A percentile compares a stretch with the other conserved stretches of the same genome.
These are phyloP conservation scores for Spatula clypeata DNA, from an alignment of 2,797 vertebrate genomes.

Conservation along the genomic window DNA sequence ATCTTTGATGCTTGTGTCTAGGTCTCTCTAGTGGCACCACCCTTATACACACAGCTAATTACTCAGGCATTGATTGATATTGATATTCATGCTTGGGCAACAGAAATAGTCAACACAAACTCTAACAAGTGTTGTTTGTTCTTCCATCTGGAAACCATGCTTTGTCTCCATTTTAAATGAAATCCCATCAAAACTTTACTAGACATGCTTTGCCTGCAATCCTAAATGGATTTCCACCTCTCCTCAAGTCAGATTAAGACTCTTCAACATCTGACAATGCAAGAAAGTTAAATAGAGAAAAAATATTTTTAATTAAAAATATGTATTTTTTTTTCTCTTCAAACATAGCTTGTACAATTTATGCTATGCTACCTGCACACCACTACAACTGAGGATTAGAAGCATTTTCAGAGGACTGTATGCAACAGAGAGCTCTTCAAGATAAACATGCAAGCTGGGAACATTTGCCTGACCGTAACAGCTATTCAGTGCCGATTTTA, in stretches of 20 bases:
- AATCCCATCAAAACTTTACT: constrained; percentile 10
- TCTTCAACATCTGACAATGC: neutral
- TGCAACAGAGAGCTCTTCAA: neutral
- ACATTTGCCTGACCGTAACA: neutral
- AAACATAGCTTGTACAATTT: neutral
- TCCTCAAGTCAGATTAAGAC: neutral
- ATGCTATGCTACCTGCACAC: neutral
- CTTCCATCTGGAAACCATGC: neutral
- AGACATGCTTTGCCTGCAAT: neutral
- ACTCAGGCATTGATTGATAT: neutral
- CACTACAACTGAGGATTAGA: neutral
- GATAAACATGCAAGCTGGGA: neutral
- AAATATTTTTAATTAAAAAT: neutral
- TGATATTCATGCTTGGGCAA: neutral
- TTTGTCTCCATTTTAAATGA: neutral
- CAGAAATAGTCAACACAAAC: constrained; percentile 5
- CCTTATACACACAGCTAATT: neutral
- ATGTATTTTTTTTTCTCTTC: neutral
- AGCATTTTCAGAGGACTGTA: neutral
- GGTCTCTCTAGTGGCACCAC: neutral
- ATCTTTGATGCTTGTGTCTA: neutral
- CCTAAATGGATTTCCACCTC: neutral
- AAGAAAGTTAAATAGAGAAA: neutral
- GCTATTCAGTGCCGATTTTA: neutral
- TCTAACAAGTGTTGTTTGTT: constrained; percentile 16